Conservation (phyloP, 1,140 invertebrate genomes). For the Brachionus paranguensis region DNA sequence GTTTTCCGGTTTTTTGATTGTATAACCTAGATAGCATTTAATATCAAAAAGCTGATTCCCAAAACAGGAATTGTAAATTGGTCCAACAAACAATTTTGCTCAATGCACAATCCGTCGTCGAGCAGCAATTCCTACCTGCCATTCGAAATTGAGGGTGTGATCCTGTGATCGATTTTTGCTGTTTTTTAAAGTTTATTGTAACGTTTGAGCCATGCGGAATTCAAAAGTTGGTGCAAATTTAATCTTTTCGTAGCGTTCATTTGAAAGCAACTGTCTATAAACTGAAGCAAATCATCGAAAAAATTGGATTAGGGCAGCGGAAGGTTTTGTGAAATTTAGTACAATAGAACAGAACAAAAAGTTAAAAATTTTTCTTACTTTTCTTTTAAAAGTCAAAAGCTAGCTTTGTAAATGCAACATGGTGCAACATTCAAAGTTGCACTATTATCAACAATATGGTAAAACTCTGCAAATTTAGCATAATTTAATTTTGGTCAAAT, state of each 20-base stretch:
- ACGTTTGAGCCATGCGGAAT: conserved; percentile 27
- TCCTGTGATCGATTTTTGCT: background rate
- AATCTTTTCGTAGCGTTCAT: conserved; percentile 27
- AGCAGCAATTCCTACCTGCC: background rate
- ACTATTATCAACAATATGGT: too few species aligned
- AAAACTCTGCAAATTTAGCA: too few species aligned
- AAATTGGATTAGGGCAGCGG: conserved; percentile 30
- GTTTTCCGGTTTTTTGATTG: too few species aligned
- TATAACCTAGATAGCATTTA: too few species aligned
- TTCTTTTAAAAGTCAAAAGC: too few species aligned
- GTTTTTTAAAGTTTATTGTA: background rate
- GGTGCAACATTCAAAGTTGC: too few species aligned
- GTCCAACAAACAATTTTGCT: conserved; percentile 29
- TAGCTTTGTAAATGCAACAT: too few species aligned
- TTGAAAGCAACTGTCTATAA: conserved; percentile 37
- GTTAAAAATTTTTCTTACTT: too few species aligned
- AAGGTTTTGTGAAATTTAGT: too few species aligned
- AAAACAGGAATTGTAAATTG: conserved; percentile 35
- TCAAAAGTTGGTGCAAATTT: conserved; percentile 24
- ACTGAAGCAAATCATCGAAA: conserved; percentile 23
- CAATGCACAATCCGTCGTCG: background rate
- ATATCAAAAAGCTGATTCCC: conserved; percentile 37
- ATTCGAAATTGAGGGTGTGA: conserved; percentile 35
- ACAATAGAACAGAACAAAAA: too few species aligned
- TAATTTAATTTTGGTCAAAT: too few species aligned